Evolutionary conservation across 2,113 vertebrate genomes (phyloP), one percentile per base, ranked within the genome.

Genomic region (Trinectes maculatus): DNA sequence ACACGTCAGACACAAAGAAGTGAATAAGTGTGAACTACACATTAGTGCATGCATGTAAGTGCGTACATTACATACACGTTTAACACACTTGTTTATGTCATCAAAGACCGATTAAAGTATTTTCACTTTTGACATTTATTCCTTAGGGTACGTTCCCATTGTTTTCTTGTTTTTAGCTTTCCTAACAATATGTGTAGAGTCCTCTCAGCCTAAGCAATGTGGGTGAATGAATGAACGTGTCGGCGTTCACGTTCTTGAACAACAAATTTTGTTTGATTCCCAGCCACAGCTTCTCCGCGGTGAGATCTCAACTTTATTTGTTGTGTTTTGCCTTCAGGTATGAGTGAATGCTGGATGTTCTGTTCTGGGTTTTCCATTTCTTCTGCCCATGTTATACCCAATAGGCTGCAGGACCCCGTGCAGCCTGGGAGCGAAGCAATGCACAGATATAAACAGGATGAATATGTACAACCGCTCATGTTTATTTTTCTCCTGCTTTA

Each of bases 11-110:
- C 5, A 64, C 54, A 55, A 34, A 22, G 55, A 47, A 24, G 39
- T 19, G 39, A 53, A 69, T 74, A 58, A 51, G 25, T 42, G 12
- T 57, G 26, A 63, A 72, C 62, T 34, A 58, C 69, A 24, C 56
- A 64, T 46, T 18, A 13, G 47, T 47, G 21, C 46, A 56, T 6
- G 2, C 3, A 3, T 60, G 28, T 43, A 47, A 55, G 21, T 26
- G 11, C 51, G 54, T 37, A 73, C 33, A 70, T 65, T 55, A 18
- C 7, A 33, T 18, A 40, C 18, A 48, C 46, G 16, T 44, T 39
- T 21, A 54, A 65, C 42, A 40, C 10, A 29, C 60, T 28, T 37
- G 18, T 43, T 43, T n/a, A 19, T 69, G 8, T 54, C 31, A 61
- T 53, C 39, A 42, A 19, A 54, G 31, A 34, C 25, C 11, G 40